Base-by-base conservation (phyloP, 2,888 invertebrate genomes). In the Drosophila setosimentum region DNA sequence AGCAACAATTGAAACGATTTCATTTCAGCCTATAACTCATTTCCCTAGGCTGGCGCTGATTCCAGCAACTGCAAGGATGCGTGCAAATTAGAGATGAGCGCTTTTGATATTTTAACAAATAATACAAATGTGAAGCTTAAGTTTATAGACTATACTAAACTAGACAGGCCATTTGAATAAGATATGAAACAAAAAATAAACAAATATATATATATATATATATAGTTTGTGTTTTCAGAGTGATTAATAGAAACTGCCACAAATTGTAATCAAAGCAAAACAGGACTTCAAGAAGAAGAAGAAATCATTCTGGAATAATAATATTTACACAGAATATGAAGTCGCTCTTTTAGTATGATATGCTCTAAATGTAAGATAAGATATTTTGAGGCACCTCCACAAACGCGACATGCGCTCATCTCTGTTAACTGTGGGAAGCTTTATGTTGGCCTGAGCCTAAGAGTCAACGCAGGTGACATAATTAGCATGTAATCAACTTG, bases 401-500 rank as follows among this genome's bases (percentile, higher is more conserved):
- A 18, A 61, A 30, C 18, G 18, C 35, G 35, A 30, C 30, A 32
- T 8, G 10, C 2, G 42, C 67, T 27, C 68, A 37, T 67, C 48
- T 37, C 32, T 18, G 40, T 16, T 24, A 2, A 0, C 27, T 27
- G 33, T 30, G 53, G 45, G 29, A 50, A 30, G 40, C 29, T 55
- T 21, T 13, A 37, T 37, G 10, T 48, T 27, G 21, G 50, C 24
- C 48, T 10, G 40, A 59, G 58, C 45, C 62, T 30, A 68, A 68
- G 63, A 59, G 50, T 57, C 45, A n/a, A 29, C 18, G n/a, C 27
- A 58, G 61, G 70, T 89, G 88, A 85, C 79, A 87, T 85, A 86
- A 89, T 89, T 83, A 77, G 67, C 83, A 73, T 63, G 71, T 78
- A 80, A 82, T 89, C 72, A 68, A 64, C 58, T 37, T 51, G 64